phyloP scores from a whole-genome alignment of 2,797 vertebrate species.

The Spatula clypeata region DNA sequence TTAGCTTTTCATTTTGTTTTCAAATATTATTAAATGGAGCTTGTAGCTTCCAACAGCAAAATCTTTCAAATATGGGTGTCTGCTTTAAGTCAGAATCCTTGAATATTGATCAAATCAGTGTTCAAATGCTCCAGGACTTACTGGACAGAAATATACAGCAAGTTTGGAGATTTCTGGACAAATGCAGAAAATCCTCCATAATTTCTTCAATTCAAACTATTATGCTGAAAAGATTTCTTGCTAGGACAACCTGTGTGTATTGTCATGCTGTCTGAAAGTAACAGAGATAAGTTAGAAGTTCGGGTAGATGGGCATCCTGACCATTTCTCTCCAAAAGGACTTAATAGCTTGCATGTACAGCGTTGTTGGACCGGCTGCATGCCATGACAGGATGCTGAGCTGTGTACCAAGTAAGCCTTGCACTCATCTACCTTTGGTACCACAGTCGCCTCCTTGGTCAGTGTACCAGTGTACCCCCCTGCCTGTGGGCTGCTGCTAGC shows the following conservation, averaged over 20 bases:
- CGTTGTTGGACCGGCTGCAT: neutral
- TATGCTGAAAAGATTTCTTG: neutral
- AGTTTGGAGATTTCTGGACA: neutral
- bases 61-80: neutral
- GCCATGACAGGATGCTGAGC: neutral
- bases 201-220: neutral
- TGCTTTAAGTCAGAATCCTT: neutral
- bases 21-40: neutral
- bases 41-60: neutral
- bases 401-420: neutral
- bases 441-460: neutral
- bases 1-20: neutral
- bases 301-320: neutral
- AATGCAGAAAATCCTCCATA: neutral
- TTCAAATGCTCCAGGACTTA: neutral
- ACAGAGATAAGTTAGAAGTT: neutral
- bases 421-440: rapidly evolving
- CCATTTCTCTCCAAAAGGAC: neutral
- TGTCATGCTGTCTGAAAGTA: neutral
- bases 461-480: neutral
- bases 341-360: neutral
- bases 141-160: neutral
- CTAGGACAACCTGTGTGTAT: neutral
- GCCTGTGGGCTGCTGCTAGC: neutral
- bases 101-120: neutral